Percentiles rank a stretch among this genome's conserved stretches.
phyloP scores from a whole-genome alignment of 2,797 vertebrate species.

The Chelidonichthys spinosus region DNA sequence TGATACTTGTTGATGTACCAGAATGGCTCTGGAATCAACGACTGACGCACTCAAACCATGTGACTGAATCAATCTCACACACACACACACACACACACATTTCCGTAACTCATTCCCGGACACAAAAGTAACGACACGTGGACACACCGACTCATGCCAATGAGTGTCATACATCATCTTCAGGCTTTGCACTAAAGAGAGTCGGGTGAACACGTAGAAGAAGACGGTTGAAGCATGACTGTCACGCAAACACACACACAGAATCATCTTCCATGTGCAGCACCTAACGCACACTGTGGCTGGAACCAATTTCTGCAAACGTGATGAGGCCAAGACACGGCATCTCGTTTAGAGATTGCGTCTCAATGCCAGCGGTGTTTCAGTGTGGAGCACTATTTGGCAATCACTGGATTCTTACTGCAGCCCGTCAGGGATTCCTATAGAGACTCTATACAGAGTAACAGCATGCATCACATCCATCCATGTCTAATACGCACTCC shows the following conservation, averaged over 20 bases:
- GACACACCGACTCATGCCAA: background rate
- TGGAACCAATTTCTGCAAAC: slow-evolving; percentile 73
- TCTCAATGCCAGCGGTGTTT: slow-evolving; percentile 64
- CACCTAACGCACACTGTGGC: slow-evolving; percentile 60
- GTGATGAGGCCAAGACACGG: slow-evolving; percentile 74
- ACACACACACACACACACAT: background rate
- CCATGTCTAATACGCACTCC: slow-evolving; percentile 4
- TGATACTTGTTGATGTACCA: slow-evolving; percentile 36
- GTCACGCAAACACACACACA: slow-evolving; percentile 17
- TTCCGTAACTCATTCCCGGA: background rate
- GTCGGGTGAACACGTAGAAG: background rate
- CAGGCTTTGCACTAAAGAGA: background rate
- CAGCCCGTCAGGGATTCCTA: slow-evolving; percentile 41
- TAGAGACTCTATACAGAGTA: no score
- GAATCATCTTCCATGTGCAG: slow-evolving; percentile 8
- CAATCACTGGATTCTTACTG: slow-evolving; percentile 51
- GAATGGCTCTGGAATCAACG: slow-evolving; percentile 31
- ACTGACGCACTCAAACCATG: slow-evolving; percentile 24
- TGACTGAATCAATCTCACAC: slow-evolving; percentile 18
- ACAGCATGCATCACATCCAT: no score
- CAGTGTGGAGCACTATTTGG: slow-evolving; percentile 66
- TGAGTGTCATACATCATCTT: background rate
- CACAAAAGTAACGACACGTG: background rate
- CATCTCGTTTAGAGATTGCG: slow-evolving; percentile 73
- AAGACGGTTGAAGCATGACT: background rate